Base-by-base conservation (phyloP, 2,113 vertebrate species). In the Macquaria australasica region DNA sequence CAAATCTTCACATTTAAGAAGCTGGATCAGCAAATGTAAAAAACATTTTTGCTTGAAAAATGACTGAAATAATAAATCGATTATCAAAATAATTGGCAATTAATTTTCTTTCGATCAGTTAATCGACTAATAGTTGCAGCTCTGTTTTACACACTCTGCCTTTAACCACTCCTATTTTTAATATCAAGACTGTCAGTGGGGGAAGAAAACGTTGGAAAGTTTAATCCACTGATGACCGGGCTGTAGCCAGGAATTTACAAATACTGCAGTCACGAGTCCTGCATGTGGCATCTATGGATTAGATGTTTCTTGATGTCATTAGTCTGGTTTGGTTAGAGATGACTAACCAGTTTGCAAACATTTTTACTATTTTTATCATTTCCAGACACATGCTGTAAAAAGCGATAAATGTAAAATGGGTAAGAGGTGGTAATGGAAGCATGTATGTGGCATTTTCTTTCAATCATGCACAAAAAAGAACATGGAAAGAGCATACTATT, bases 231-330 rank as follows among this genome's bases (percentile, higher is more conserved):
- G 18, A 8, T 50, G 64, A 8, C 28, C 62, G 12, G 20, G 9
- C 9, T 68, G 34, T 39, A 8, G 43, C 4, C 53, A 73, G 51
- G 28, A 64, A 53, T 70, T 83, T 68, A 51, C 53, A 59, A 55
- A 68, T 41, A 20, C 43, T 62, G 34, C 31, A 25, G 74, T 88
- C 78, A 74, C 21, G 7, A 41, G 78, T 68, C 23, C 0, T 66
- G 56, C 63, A 78, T 41, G 63, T 82, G 78, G 34, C 31, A 59
- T 78, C 69, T 51, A 43, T 1, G 10, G 50, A 55, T 56, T 31
- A 39, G 5, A 51, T 4, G 14, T 60, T n/a, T 25, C n/a, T 12
- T 69, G 12, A 48, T 34, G 50, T 41, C 11, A 23, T 56, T 28
- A 5, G 10, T 41, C 15, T 12, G 15, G 34, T 77, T 55, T 43